Evolutionary conservation across 2,888 invertebrate species (phyloP).

Genomic region (Sphecodes monilicornis): DNA sequence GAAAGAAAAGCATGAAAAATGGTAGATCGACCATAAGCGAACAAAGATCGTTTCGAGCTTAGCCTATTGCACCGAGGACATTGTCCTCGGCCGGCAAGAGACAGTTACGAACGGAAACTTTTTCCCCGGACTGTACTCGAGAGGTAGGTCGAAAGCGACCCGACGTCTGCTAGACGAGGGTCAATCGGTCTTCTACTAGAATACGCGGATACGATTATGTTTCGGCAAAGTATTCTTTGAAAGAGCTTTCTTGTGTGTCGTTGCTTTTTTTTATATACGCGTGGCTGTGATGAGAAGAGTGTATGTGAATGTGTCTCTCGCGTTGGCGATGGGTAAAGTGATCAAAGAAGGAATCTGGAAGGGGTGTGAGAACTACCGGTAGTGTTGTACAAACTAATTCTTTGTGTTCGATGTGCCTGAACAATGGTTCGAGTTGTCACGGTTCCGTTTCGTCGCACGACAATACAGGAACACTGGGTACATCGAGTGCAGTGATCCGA

Average conservation of each 20-base stretch:
- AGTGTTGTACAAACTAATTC: conserved; percentile 9
- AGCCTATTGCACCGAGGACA: not conserved
- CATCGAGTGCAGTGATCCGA: not conserved
- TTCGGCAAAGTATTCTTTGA: not conserved
- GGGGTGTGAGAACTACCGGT: not conserved
- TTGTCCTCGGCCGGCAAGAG: not conserved
- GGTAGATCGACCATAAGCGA: not conserved
- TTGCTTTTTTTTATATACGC: not conserved
- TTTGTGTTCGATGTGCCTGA: not conserved
- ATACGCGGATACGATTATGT: not conserved
- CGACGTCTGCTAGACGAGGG: conserved; percentile 4
- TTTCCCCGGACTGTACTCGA: not conserved
- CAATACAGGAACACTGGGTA: not conserved
- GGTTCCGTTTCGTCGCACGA: not conserved
- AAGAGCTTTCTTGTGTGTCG: not conserved
- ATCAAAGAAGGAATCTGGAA: not conserved
- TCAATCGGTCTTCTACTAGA: not conserved
- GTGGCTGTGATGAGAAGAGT: not conserved
- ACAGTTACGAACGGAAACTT: not conserved
- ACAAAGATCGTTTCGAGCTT: not conserved
- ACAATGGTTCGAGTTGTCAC: not conserved
- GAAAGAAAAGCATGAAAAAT: not conserved
- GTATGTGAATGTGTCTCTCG: not conserved
- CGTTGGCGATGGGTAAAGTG: not conserved
- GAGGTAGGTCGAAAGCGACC: not conserved